Base-by-base conservation (phyloP, 2,888 invertebrate genomes). In the Psylliodes chrysocephalus region DNA sequence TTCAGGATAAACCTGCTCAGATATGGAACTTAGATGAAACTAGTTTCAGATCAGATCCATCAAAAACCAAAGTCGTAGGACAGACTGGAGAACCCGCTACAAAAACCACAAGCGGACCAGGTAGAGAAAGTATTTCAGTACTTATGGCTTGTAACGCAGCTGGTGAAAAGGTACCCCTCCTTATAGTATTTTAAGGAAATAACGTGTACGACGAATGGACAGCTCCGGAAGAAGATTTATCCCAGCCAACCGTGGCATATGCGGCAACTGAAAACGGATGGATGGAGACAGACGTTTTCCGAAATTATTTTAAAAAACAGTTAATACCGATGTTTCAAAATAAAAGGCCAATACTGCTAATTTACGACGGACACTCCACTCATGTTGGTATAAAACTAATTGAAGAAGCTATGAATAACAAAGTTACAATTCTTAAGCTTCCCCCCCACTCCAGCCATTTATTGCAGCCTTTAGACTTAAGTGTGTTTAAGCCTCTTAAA, bases 381-480 rank as follows among this genome's bases (percentile, higher is more conserved):
- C n/a, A n/a, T n/a, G n/a, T n/a, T n/a, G n/a, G n/a, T n/a, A n/a
- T n/a, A n/a, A n/a, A n/a, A n/a, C n/a, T n/a, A 7, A 7, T 25
- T 7, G 4, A 25, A 25, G 7, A 5, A 25, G 25, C 25, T 5
- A 25, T n/a, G n/a, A 7, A 25, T 3, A 25, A 25, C 4, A 25
- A 25, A 25, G 7, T 7, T 5, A 25, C 3, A 25, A 25, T 25
- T 25, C 7, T 25, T 5, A 25, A 25, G 7, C 25, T 25, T 25
- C 71, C 73, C 8, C 60, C 74, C 5, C 73, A 74, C 52, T 59
- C 73, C 18, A 71, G 68, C 49, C 73, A 74, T 56, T 18, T 74
- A 10, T 62, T 75, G 40, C 74, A 75, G 60, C 76, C 76, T 3
- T 46, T 75, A 47, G 75, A 77, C 63, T 61, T 73, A 6, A 49